phyloP scores from a whole-genome alignment of 2,888 invertebrate species.

The Acleris emargana region DNA sequence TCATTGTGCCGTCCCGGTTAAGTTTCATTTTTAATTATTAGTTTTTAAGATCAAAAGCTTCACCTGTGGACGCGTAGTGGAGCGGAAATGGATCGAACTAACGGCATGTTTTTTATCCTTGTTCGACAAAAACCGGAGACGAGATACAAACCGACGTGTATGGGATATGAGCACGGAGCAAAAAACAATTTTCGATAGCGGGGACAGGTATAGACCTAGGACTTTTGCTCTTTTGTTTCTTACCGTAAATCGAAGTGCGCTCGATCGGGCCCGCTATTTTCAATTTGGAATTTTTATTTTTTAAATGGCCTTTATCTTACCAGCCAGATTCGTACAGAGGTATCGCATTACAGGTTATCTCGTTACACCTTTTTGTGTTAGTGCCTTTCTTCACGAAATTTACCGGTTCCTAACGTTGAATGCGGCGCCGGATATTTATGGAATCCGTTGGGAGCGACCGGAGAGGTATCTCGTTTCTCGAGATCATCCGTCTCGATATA shows the following conservation, averaged over 20 bases:
- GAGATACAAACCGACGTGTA: slow-evolving; percentile 73
- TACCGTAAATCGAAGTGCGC: slow-evolving; percentile 23
- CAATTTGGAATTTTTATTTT: slow-evolving; percentile 73
- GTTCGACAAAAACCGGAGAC: slow-evolving; percentile 71
- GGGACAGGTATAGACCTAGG: slow-evolving; percentile 38
- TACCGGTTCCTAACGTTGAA: slow-evolving; percentile 60
- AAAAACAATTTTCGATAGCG: slow-evolving; percentile 55
- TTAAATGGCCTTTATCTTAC: slow-evolving; percentile 72
- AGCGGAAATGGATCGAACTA: slow-evolving; percentile 80
- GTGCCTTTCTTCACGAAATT: slow-evolving; percentile 59
- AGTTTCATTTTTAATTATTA: slow-evolving; percentile 75
- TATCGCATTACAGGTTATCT: slow-evolving; percentile 79
- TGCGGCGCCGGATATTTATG: slow-evolving; percentile 68
- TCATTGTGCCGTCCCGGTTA: slow-evolving; percentile 60
- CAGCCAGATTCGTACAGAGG: slow-evolving; percentile 73
- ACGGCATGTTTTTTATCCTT: slow-evolving; percentile 72
- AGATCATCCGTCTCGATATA: slow-evolving; percentile 72
- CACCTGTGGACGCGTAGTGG: slow-evolving; percentile 78
- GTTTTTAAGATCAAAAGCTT: slow-evolving; percentile 64
- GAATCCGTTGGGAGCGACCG: slow-evolving; percentile 69
- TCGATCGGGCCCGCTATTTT: slow-evolving; percentile 61
- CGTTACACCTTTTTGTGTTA: slow-evolving; percentile 70
- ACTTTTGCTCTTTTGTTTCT: slow-evolving; percentile 32
- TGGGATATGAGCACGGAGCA: slow-evolving; percentile 65
- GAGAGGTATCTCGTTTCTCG: slow-evolving; percentile 71